Base-by-base conservation (phyloP, 2,888 invertebrate species). In the Leucania comma region DNA sequence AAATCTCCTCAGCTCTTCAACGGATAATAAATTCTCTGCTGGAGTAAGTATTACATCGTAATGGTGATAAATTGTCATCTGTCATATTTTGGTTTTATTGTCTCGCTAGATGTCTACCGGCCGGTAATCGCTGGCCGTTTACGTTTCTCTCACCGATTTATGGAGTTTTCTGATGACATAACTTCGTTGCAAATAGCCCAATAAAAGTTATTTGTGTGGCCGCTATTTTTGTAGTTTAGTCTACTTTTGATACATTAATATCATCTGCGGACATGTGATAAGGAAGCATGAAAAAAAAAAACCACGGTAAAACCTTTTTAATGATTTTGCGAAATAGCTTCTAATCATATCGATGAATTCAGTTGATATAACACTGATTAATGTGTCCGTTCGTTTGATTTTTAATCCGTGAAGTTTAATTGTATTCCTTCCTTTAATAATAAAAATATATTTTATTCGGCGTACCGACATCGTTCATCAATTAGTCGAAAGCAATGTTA, bases 191-290 rank as follows among this genome's bases (percentile, higher is more conserved):
- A 89, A 93, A 93, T 92, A 90, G 92, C 93, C 90, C 92, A 89
- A 94, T 94, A 93, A 94, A 94, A 93, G 92, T 91, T 93, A 94
- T 94, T 94, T 93, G 93, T 92, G 91, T 86, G 84, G 78, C 82
- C 86, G 82, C 86, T 84, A 88, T 90, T 88, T 88, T 90, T 86
- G 89, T 86, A 88, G 84, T 88, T 86, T 82, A 82, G 72, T 59
- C 50, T 51, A 4, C 22, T 66, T 65, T 62, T 51, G 26, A 50
- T 53, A 66, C 38, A 64, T 42, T 53, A 32, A 32, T 26, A 46
- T 35, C 26, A 56, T 26, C 50, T 46, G 51, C 35, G 38, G 24
- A 46, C 32, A 38, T 10, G 35, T 51, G 38, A 61, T 57, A 50
- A 26, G 12, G 20, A 24, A 59, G 42, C 26, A 38, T 38, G 14